These are phyloP conservation scores for Hesperia comma DNA, from an alignment of 2,888 invertebrate species.

Conservation along the genomic window DNA sequence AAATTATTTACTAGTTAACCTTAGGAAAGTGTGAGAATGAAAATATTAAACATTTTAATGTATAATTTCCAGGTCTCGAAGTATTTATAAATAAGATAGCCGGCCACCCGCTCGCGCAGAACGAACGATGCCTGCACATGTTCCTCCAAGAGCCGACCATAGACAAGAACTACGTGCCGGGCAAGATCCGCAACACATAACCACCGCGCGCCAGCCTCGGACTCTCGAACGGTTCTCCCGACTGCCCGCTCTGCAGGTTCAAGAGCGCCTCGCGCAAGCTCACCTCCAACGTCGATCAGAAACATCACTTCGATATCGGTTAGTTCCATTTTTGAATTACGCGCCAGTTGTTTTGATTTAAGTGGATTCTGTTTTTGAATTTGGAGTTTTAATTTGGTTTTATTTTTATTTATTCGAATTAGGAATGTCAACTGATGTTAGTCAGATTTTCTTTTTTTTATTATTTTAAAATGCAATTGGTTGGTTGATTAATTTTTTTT, in stretches of 20 bases:
- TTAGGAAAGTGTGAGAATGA: no score
- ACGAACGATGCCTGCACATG: slow-evolving; percentile 99
- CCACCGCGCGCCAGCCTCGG: slow-evolving; percentile 46
- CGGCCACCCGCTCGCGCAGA: slow-evolving; percentile 99
- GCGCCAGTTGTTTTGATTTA: background rate
- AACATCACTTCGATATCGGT: slow-evolving; percentile 29
- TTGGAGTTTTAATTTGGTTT: background rate
- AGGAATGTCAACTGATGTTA: no score
- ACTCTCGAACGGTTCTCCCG: slow-evolving; percentile 47
- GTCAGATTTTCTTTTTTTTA: no score
- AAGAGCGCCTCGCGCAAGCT: slow-evolving; percentile 17
- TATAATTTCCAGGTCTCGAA: slow-evolving; percentile 87
- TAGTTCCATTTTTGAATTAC: slow-evolving; percentile 16
- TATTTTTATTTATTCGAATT: slow-evolving; percentile 1
- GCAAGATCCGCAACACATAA: slow-evolving; percentile 98
- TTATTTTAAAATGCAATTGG: no score
- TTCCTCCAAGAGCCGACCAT: slow-evolving; percentile 98
- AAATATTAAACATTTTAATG: background rate
- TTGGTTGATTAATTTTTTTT: background rate
- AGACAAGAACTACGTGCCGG: slow-evolving; percentile 99
- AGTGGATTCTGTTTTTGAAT: background rate
- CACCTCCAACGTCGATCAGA: slow-evolving; percentile 12
- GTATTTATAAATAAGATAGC: slow-evolving; percentile 99
- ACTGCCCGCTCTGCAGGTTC: slow-evolving; percentile 29
- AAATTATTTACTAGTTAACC: no score